Percentiles rank a stretch among this genome's conserved stretches.
These are phyloP conservation scores for Alfaro cultratus DNA, from an alignment of 2,797 vertebrate species.

Conservation along the genomic window DNA sequence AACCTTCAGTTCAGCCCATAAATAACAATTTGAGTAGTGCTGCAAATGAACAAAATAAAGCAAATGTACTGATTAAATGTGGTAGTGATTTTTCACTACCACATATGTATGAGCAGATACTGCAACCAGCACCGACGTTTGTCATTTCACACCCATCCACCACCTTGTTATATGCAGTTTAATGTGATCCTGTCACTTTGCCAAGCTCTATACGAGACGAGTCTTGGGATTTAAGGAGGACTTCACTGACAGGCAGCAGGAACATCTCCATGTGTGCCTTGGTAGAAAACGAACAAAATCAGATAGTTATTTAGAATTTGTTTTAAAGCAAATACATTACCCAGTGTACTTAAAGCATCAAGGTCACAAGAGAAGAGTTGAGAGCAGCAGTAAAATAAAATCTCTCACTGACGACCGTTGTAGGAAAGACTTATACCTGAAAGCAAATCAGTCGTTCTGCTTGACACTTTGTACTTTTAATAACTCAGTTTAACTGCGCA, in stretches of 20 bases:
- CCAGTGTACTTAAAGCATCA: background rate
- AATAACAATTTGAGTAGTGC: background rate
- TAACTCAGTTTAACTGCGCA: slow-evolving; percentile 7
- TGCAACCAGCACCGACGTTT: background rate
- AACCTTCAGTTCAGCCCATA: background rate
- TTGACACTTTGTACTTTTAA: slow-evolving; percentile 1
- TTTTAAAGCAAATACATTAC: background rate
- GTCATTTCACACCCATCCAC: background rate
- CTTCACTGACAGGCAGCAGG: background rate
- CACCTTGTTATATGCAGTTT: background rate
- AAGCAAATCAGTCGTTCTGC: background rate
- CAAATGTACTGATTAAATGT: background rate
- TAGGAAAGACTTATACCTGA: background rate
- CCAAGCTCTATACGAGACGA: background rate
- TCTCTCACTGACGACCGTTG: background rate
- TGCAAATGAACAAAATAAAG: background rate
- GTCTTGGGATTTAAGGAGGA: background rate
- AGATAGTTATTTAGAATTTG: background rate
- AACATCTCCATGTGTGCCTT: background rate
- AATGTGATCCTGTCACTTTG: background rate
- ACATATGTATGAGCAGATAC: background rate
- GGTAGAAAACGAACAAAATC: background rate
- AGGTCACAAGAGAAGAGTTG: background rate
- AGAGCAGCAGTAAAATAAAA: background rate
- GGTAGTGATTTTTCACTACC: background rate